Base-by-base conservation (phyloP, 2,888 invertebrate species). In the Chrysina gloriosa region DNA sequence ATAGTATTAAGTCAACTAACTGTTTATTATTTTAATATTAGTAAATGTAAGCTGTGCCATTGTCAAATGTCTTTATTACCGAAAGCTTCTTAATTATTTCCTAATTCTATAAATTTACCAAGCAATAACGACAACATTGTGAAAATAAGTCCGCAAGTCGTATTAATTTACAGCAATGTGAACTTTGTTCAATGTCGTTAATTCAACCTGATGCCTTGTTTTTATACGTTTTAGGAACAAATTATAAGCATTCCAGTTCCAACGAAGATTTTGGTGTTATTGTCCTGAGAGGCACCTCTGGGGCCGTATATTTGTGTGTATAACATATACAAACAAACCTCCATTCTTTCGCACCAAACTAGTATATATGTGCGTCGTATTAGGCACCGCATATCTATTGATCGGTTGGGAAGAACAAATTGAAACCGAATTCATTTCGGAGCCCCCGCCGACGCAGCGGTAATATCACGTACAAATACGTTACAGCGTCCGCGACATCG, bases 261-360 rank as follows among this genome's bases (percentile, higher is more conserved):
- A 23, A 9, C 36, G 11, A 56, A 56, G 56, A 39, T 19, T 36
- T 56, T 36, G 23, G 23, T 56, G 56, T 56, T 56, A 56, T 56
- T 56, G 56, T 56, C 56, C 56, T 9, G 56, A 54, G 54, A 56
- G 56, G 56, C 56, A 36, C 56, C 56, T 56, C 21, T 21, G 36
- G 56, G 56, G 21, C 11, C 9, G 25, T 9, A 21, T 5, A 48
- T 3, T 11, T 25, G 21, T 7, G 14, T 48, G 25, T 25, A 7
- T 5, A 6, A 25, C 23, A 52, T 11, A 11, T 21, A 36, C n/a
- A 4, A 36, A 56, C 31, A 31, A 16, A n/a, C 5, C 2, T 48
- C n/a, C 48, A 25, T 48, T 48, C 48, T 48, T 25, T 23, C 25
- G 23, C 25, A 21, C 11, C 11, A 11, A 25, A 25, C n/a, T 25